Conservation (phyloP, 2,888 invertebrate species). For the Trichopria drosophilae region DNA sequence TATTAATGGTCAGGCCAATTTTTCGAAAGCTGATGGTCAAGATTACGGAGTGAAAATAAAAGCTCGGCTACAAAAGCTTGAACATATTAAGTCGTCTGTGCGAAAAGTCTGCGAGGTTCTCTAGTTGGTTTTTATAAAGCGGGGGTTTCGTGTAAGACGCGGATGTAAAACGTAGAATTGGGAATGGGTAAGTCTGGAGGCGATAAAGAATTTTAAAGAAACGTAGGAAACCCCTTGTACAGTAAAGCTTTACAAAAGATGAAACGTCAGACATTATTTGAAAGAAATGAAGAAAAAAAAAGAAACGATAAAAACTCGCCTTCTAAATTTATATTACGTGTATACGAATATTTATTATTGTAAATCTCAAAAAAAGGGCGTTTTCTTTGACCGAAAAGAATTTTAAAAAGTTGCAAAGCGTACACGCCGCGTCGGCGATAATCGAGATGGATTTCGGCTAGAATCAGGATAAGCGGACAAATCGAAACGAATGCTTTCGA, state of each 20-base stretch:
- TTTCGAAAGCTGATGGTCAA: no score
- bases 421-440: neutral
- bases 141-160: conserved; percentile 30
- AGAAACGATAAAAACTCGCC: conserved; percentile 31
- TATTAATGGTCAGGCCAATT: conserved; percentile 58
- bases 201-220: conserved; percentile 26
- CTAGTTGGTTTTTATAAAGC: conserved; percentile 39
- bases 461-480: no score
- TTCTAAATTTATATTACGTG: conserved; percentile 30
- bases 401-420: conserved; percentile 1
- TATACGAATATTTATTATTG: conserved; percentile 23
- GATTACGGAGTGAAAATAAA: no score
- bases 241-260: conserved; percentile 36
- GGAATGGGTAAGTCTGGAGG: conserved; percentile 24
- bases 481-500: no score
- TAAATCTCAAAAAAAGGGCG: conserved; percentile 26
- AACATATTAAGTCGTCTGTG: conserved; percentile 41
- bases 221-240: conserved; percentile 48
- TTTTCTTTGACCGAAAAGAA: conserved; percentile 29
- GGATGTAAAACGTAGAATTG: conserved; percentile 27
- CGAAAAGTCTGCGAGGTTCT: conserved; percentile 45
- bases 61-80: no score
- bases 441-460: neutral
- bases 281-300: conserved; percentile 23
- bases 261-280: neutral